Evolutionary conservation across 2,797 vertebrate genomes (phyloP).

Genomic region (Gallinago solitaria): DNA sequence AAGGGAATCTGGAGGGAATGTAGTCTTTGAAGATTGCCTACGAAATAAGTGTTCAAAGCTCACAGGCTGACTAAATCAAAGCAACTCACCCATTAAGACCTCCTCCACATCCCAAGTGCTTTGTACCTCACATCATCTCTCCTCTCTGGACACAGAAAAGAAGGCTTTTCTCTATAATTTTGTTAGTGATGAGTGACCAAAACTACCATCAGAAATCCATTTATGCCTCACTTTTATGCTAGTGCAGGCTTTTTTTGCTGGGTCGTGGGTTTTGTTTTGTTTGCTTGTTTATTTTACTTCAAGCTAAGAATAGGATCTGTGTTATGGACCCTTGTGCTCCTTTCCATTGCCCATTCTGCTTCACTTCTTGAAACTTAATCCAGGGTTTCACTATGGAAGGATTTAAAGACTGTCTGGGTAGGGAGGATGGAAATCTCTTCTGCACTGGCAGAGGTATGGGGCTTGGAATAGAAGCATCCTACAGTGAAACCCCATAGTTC

Average conservation of each 20-base stretch:
- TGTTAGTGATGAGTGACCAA: background rate
- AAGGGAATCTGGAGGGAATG: background rate
- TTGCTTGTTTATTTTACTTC: background rate
- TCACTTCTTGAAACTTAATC: background rate
- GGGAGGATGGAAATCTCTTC: background rate
- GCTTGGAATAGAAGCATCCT: background rate
- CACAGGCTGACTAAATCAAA: conserved; percentile 12
- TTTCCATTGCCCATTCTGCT: background rate
- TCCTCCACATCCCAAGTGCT: background rate
- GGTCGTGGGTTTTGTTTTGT: background rate
- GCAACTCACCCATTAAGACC: background rate
- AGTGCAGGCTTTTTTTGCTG: background rate
- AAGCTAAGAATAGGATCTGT: background rate
- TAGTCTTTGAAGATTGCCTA: background rate
- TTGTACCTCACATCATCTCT: background rate
- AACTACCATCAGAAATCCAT: background rate
- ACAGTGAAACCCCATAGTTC: background rate
- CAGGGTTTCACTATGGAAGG: background rate
- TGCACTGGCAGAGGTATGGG: background rate
- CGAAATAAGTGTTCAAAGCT: background rate
- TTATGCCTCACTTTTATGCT: background rate
- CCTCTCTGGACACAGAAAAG: background rate
- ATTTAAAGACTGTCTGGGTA: background rate
- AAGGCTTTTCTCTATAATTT: background rate
- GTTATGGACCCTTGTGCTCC: background rate